A percentile compares a stretch with the other conserved stretches of the same genome.
Evolutionary conservation across 2,113 vertebrate genomes (phyloP).

Genomic region (Gobiocypris rarus): DNA sequence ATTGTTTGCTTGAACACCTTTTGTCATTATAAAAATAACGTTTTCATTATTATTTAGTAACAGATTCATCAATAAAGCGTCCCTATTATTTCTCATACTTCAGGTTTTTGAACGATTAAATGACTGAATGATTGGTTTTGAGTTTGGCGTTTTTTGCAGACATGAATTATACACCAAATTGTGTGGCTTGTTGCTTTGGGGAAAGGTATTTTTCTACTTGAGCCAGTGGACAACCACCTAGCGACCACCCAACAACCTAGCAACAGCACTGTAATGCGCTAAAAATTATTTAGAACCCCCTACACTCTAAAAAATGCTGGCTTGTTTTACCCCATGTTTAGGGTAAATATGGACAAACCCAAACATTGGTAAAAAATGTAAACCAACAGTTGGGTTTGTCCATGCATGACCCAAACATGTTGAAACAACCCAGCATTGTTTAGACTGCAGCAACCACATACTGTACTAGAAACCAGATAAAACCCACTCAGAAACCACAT

Average conservation of each 20-base stretch:
- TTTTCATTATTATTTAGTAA: background rate
- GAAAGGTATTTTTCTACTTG: background rate
- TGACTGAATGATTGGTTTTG: background rate
- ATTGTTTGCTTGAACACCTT: background rate
- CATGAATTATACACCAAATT: background rate
- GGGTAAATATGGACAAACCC: too few species aligned
- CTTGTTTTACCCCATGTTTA: too few species aligned
- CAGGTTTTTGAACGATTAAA: background rate
- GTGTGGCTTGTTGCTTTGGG: background rate
- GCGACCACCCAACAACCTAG: background rate
- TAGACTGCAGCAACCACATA: background rate
- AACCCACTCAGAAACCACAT: background rate
- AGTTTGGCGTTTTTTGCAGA: background rate
- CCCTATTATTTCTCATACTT: background rate
- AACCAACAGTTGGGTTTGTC: too few species aligned
- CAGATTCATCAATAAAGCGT: background rate
- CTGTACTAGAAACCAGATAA: background rate
- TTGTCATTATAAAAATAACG: background rate
- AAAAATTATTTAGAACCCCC: background rate
- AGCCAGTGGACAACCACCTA: background rate
- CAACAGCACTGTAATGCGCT: background rate
- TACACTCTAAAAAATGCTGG: background rate
- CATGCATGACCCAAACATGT: too few species aligned
- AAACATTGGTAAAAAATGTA: too few species aligned
- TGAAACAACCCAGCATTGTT: too few species aligned